Base-by-base conservation (phyloP, 2,113 vertebrate genomes). In the Strigops habroptila region DNA sequence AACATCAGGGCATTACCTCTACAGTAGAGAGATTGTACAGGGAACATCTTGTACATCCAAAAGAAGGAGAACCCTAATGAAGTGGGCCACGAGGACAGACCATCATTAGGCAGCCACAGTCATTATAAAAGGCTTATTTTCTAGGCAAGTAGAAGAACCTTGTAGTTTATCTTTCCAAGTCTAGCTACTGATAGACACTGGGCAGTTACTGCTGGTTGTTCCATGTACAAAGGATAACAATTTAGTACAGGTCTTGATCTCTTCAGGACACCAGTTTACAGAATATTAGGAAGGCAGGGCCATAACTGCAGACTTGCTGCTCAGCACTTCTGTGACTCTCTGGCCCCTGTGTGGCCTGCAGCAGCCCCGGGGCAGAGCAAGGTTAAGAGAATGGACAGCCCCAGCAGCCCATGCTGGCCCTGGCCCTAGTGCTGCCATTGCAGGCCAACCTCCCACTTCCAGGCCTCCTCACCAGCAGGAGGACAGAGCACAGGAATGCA, bases 161-260 rank as follows among this genome's bases (percentile, higher is more conserved):
- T 68, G 11, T 41, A 63, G 25, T 89, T 88, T 44, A 25, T 75
- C 23, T 87, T 85, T 63, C 70, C 5, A 73, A 52, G 27, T 35
- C 27, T 60, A 41, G 6, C 41, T 12, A 43, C 64, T 62, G 35
- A 51, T 62, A 35, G 5, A 2, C 48, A 39, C 8, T 11, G 78
- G 7, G 8, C 10, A 55, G 41, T 59, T 85, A 59, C 31, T 37
- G 23, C 63, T 70, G 9, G 39, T 48, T 24, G 44, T 52, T 84
- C n/a, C 35, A 49, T 0, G 0, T 71, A n/a, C 25, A 24, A 63
- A 79, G n/a, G 22, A 17, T 67, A 69, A 21, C 0, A 3, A 59
- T 18, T 14, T 9, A 82, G 15, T 39, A 18, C 10, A 65, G 21
- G 4, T 52, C 71, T 78, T 43, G 14, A 16, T 67, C 37, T 73